Conservation (phyloP, 2,113 vertebrate genomes). For the Xenotilapia longispinis region DNA sequence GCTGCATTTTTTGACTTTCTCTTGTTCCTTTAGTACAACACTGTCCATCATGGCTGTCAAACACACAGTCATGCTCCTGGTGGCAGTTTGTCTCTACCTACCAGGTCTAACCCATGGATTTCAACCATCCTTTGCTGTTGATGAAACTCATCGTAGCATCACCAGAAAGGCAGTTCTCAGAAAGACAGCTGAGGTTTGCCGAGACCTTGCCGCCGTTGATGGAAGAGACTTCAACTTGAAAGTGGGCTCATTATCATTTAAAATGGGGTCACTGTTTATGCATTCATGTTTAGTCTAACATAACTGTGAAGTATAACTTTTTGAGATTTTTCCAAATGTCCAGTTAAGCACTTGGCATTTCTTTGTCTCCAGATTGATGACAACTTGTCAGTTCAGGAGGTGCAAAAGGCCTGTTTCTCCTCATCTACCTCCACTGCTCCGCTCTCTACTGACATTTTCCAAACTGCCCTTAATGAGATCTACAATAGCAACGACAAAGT, state of each 20-base stretch:
- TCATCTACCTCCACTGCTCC: background rate
- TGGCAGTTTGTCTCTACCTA: background rate
- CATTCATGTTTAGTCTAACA: background rate
- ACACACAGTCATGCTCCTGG: background rate
- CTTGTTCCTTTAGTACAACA: background rate
- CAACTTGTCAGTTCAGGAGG: constrained; percentile 8
- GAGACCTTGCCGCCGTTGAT: constrained; percentile 6
- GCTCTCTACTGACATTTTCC: constrained; percentile 30
- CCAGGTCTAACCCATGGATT: constrained; percentile 15
- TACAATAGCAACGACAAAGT: background rate
- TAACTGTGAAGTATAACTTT: rapidly evolving
- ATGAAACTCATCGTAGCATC: constrained; percentile 45
- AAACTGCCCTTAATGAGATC: constrained; percentile 1
- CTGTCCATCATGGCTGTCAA: background rate
- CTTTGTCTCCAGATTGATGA: constrained; percentile 35
- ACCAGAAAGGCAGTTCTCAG: constrained; percentile 34
- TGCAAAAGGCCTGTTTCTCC: constrained; percentile 45
- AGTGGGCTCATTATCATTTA: background rate
- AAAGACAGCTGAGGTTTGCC: constrained; percentile 54
- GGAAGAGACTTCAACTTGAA: constrained; percentile 28
- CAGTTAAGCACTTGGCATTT: background rate
- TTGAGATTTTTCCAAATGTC: background rate
- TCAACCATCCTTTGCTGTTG: constrained; percentile 12
- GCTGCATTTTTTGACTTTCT: background rate
- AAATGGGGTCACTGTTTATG: rapidly evolving